These are phyloP conservation scores for Tupaia tana DNA, from an alignment of 2,113 vertebrate genomes.

Conservation along the genomic window DNA sequence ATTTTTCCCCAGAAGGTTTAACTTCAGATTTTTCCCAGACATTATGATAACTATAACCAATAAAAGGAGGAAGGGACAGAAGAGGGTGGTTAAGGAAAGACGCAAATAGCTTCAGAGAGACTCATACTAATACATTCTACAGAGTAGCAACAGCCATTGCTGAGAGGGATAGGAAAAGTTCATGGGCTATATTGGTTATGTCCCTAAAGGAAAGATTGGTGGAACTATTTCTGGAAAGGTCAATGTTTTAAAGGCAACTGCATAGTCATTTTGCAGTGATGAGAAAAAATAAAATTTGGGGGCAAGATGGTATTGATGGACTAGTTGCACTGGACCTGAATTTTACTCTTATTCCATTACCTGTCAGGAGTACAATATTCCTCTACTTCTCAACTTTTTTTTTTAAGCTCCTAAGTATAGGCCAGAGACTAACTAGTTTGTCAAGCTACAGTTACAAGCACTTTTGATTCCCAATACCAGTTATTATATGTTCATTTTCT, in stretches of 20 bases:
- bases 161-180: neutral
- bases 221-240: neutral
- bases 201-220: neutral
- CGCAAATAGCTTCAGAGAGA: accelerated
- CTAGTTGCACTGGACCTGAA: neutral
- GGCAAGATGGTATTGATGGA: neutral
- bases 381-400: neutral
- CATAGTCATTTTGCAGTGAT: neutral
- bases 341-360: neutral
- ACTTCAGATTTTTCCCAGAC: neutral
- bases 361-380: neutral
- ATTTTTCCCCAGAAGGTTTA: neutral
- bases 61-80: neutral
- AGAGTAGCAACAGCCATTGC: no score
- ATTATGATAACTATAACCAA: neutral
- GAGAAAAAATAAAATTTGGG: constrained; percentile 17
- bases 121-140: neutral
- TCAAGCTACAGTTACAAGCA: neutral
- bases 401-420: constrained; percentile 8
- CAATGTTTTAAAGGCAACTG: neutral
- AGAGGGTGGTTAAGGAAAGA: neutral
- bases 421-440: neutral
- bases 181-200: neutral
- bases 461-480: neutral
- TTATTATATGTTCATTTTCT: neutral